phyloP scores from a whole-genome alignment of 2,113 vertebrate species.

The Diadophis punctatus region DNA sequence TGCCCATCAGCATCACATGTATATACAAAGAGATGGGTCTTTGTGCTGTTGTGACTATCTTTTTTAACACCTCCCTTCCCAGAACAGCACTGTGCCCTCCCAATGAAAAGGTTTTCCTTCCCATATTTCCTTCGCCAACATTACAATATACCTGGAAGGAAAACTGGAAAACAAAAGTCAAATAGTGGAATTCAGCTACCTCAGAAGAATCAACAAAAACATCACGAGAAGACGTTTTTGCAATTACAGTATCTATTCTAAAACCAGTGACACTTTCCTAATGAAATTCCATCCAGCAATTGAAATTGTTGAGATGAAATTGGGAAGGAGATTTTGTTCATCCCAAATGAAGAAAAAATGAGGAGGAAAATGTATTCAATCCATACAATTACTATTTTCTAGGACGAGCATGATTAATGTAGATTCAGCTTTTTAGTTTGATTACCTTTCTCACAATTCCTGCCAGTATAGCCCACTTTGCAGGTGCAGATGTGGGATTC shows the following conservation, averaged over 20 bases:
- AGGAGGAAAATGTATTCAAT: neutral
- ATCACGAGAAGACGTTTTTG: neutral
- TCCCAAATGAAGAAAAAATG: neutral
- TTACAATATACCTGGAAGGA: neutral
- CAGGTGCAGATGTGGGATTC: constrained; percentile 91
- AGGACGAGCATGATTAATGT: neutral
- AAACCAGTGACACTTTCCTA: neutral
- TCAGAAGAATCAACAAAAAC: neutral
- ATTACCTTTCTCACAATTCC: constrained; percentile 86
- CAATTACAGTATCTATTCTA: neutral
- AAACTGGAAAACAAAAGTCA: neutral
- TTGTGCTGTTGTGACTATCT: neutral
- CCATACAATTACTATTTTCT: neutral
- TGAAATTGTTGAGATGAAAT: neutral
- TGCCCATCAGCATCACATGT: neutral
- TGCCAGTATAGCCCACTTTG: constrained; percentile 91
- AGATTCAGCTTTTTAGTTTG: neutral
- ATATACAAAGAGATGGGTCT: neutral
- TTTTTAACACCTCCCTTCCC: neutral
- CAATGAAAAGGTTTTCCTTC: neutral
- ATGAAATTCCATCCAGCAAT: neutral
- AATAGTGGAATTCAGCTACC: neutral
- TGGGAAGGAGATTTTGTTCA: neutral
- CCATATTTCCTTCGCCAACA: neutral
- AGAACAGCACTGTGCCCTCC: neutral